Evolutionary conservation across 2,113 vertebrate genomes (phyloP).

Genomic region (Corythaixoides concolor): DNA sequence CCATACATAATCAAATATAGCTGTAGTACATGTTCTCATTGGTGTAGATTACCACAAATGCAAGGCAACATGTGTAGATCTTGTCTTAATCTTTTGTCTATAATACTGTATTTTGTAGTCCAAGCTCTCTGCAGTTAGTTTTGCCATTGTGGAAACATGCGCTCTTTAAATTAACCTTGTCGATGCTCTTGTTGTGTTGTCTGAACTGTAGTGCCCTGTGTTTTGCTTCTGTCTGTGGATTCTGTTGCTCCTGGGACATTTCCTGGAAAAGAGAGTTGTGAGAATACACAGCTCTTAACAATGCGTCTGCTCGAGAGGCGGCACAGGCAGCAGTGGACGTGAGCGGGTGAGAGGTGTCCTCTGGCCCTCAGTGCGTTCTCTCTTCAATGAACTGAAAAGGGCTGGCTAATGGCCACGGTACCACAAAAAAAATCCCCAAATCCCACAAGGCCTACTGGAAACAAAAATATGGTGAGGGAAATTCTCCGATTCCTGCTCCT

Average conservation of each 20-base stretch:
- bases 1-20: constrained; percentile 98
- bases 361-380: accelerated
- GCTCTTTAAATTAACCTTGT: constrained; percentile 95
- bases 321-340: accelerated
- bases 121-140: constrained; percentile 76
- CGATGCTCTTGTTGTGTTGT: constrained; percentile 98
- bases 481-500: background rate
- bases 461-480: background rate
- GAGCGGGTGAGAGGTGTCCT: background rate
- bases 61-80: constrained; percentile 99
- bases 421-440: background rate
- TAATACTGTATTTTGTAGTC: constrained; percentile 81
- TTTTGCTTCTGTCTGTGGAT: constrained; percentile 99
- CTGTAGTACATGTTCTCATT: constrained; percentile 95
- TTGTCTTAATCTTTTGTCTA: constrained; percentile 82
- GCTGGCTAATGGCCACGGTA: background rate
- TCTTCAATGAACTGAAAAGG: background rate
- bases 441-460: background rate
- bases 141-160: constrained; percentile 83
- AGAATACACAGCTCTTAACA: background rate
- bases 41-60: constrained; percentile 99
- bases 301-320: background rate
- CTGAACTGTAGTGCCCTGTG: constrained; percentile 98
- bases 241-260: constrained; percentile 98
- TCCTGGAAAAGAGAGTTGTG: constrained; percentile 81